These are phyloP conservation scores for Drosophila anomalata DNA, from an alignment of 2,888 invertebrate genomes.

Conservation along the genomic window DNA sequence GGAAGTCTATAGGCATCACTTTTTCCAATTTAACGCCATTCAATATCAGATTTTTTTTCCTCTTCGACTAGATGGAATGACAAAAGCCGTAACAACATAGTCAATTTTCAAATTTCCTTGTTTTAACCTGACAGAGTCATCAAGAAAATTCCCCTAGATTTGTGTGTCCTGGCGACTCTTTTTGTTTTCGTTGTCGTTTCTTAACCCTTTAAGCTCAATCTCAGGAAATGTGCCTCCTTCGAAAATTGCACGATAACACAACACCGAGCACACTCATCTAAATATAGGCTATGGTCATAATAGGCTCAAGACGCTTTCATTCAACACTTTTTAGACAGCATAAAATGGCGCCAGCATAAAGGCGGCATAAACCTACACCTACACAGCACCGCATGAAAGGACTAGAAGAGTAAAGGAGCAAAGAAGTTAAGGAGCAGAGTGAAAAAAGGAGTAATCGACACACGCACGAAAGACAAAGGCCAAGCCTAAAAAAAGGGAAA, in stretches of 20 bases:
- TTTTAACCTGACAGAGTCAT: conserved; percentile 40
- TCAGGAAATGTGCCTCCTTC: conserved; percentile 38
- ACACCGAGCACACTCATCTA: conserved; percentile 38
- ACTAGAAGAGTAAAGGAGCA: conserved; percentile 13
- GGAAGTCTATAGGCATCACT: neutral
- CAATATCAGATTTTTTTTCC: neutral
- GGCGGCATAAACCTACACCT: conserved; percentile 26
- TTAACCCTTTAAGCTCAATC: conserved; percentile 38
- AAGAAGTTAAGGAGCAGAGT: conserved; percentile 2
- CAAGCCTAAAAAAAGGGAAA: conserved; percentile 21
- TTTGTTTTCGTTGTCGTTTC: neutral
- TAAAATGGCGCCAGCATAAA: conserved; percentile 73
- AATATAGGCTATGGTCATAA: conserved; percentile 53
- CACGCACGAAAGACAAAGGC: conserved; percentile 62
- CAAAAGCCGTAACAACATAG: conserved; percentile 15
- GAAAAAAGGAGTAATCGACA: conserved; percentile 56
- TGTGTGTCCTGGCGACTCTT: conserved; percentile 14
- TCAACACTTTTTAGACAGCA: conserved; percentile 74
- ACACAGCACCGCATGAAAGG: conserved; percentile 10
- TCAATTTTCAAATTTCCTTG: conserved; percentile 54
- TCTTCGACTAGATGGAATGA: neutral
- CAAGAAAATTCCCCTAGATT: conserved; percentile 23
- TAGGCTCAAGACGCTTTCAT: conserved; percentile 76
- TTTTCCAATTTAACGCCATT: conserved; percentile 1
- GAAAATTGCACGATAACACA: conserved; percentile 66